Percentiles rank a stretch among this genome's conserved stretches.
phyloP scores from a whole-genome alignment of 2,888 invertebrate genomes.

The Spisula solida region DNA sequence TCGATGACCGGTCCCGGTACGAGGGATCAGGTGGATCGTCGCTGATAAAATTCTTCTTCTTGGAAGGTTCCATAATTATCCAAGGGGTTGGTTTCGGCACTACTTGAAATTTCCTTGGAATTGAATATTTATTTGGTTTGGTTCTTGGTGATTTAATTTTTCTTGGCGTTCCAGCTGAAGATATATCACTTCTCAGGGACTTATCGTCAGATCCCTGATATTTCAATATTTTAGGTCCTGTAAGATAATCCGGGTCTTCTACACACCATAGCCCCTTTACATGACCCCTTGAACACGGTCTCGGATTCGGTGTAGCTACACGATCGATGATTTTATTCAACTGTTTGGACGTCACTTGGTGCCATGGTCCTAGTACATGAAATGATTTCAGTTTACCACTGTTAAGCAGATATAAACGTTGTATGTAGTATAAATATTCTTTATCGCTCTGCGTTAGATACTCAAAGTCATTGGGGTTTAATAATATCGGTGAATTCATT shows the following conservation, averaged over 20 bases:
- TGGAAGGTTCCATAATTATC: conserved; percentile 73
- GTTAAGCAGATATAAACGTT: conserved; percentile 66
- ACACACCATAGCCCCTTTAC: conserved; percentile 75
- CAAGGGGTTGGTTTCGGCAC: conserved; percentile 71
- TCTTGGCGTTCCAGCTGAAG: conserved; percentile 13
- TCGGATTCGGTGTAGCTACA: conserved; percentile 68
- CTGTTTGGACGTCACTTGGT: conserved; percentile 71
- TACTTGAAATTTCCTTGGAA: conserved; percentile 70
- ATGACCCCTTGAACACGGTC: conserved; percentile 74
- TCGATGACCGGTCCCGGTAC: conserved; percentile 40
- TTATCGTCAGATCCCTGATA: conserved; percentile 42
- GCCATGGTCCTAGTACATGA: conserved; percentile 77
- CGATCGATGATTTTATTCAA: conserved; percentile 70
- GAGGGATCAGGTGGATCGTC: conserved; percentile 71
- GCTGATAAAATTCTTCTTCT: conserved; percentile 69
- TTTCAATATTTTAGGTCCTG: conserved; percentile 69
- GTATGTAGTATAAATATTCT: conserved; percentile 65
- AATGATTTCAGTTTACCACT: conserved; percentile 76
- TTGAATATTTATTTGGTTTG: conserved; percentile 66
- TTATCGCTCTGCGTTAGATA: conserved; percentile 71
- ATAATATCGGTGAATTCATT: conserved; percentile 68
- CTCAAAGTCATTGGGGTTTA: conserved; percentile 72
- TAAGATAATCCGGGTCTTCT: conserved; percentile 71
- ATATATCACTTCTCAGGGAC: conserved; percentile 20
- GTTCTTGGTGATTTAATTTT: conserved; percentile 48